Conservation (phyloP, 2,113 vertebrate genomes). For the Dromaius novaehollandiae region DNA sequence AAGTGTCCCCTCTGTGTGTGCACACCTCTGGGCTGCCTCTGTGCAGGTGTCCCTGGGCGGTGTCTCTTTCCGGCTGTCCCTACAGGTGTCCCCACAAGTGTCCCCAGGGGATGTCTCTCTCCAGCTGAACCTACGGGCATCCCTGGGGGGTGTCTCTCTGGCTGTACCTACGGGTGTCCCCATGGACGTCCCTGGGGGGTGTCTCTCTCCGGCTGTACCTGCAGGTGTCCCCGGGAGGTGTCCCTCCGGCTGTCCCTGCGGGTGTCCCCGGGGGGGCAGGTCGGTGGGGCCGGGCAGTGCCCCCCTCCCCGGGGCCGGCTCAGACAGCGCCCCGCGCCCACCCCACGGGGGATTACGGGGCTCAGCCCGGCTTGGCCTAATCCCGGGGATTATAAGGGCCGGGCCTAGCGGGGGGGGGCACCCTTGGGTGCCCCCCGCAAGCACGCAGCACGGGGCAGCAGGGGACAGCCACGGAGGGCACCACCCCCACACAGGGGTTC, state of each 20-base stretch:
- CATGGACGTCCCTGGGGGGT: background rate
- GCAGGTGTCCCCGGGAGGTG: too few species aligned
- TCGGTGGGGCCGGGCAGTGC: background rate
- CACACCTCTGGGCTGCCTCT: background rate
- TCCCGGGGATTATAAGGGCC: background rate
- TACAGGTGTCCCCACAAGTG: background rate
- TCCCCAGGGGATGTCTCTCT: background rate
- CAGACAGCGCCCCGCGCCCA: background rate
- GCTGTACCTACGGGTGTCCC: background rate
- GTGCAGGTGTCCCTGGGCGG: background rate
- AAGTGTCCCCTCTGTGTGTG: too few species aligned
- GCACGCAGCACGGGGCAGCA: fast-evolving
- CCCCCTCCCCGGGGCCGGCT: background rate
- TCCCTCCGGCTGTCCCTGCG: too few species aligned
- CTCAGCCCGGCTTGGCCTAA: conserved; percentile 40
- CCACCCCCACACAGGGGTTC: too few species aligned
- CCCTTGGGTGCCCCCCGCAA: background rate
- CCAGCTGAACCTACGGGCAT: fast-evolving
- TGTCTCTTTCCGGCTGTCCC: background rate
- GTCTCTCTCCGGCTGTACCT: background rate
- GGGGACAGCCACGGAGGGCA: background rate
- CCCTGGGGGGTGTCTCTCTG: fast-evolving
- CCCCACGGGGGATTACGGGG: background rate
- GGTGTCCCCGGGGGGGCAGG: fast-evolving
- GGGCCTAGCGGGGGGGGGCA: background rate